A percentile compares a stretch with the other conserved stretches of the same genome.
Evolutionary conservation across 1,140 invertebrate species (phyloP).

Genomic region (Papilio helenus): DNA sequence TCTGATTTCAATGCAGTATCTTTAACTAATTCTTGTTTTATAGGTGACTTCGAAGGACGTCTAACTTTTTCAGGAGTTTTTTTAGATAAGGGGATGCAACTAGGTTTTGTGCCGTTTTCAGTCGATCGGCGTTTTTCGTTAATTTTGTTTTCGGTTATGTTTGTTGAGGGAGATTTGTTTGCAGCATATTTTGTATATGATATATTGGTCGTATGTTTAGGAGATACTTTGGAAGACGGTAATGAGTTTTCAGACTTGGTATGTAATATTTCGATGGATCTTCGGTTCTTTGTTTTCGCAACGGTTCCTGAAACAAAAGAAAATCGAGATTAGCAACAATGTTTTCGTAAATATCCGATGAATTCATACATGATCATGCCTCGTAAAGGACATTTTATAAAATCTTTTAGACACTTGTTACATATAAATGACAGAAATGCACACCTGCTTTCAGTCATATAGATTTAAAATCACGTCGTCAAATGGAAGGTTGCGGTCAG

Average conservation of each 20-base stretch:
- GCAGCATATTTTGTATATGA: conserved; percentile 64
- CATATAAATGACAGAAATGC: not conserved
- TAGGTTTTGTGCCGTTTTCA: conserved; percentile 68
- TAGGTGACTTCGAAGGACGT: conserved; percentile 63
- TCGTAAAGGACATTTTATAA: not conserved
- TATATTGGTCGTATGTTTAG: conserved; percentile 69
- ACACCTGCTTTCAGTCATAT: not conserved
- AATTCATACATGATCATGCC: not conserved
- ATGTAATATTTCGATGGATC: conserved; percentile 67
- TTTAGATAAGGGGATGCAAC: conserved; percentile 75
- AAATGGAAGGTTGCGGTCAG: conserved; percentile 47
- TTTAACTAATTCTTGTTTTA: conserved; percentile 66
- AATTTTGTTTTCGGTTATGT: conserved; percentile 53
- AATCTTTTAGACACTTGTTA: not conserved
- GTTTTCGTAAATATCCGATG: conserved; percentile 16
- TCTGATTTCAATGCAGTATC: conserved; percentile 57
- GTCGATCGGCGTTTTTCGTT: conserved; percentile 67
- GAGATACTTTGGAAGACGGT: conserved; percentile 77
- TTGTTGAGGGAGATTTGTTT: conserved; percentile 57
- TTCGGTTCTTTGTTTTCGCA: conserved; percentile 67
- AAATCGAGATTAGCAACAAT: conserved; percentile 40
- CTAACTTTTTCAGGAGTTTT: conserved; percentile 63
- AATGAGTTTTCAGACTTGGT: conserved; percentile 73
- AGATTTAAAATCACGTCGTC: conserved; percentile 44
- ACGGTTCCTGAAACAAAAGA: conserved; percentile 73